These are phyloP conservation scores for Phaethornis superciliosus DNA, from an alignment of 2,113 vertebrate species.

Conservation along the genomic window DNA sequence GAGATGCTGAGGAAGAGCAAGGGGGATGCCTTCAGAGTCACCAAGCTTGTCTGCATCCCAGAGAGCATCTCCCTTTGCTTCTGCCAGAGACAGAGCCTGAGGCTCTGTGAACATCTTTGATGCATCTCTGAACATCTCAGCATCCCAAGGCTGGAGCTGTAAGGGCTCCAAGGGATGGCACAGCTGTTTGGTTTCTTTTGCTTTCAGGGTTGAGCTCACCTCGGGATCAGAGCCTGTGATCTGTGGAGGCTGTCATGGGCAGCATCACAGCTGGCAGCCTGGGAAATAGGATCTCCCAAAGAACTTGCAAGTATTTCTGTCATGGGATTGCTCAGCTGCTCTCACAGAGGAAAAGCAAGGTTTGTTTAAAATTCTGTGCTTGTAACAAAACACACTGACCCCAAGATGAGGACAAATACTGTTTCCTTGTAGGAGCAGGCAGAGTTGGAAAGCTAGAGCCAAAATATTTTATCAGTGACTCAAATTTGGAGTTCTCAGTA, in stretches of 20 bases:
- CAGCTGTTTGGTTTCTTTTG: neutral
- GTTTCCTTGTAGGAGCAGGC: neutral
- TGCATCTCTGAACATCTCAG: too few species aligned
- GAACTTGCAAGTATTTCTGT: neutral
- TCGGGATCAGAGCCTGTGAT: neutral
- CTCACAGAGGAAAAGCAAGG: neutral
- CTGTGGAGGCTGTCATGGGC: neutral
- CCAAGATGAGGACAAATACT: neutral
- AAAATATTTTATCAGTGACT: neutral
- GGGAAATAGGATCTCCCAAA: neutral
- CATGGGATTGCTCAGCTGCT: rapidly evolving
- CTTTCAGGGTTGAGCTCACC: neutral
- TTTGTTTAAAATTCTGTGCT: neutral
- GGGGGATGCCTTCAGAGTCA: neutral
- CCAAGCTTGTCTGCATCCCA: neutral
- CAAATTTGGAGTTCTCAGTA: neutral
- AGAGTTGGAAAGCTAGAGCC: neutral
- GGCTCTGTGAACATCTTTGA: neutral
- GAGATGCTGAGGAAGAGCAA: neutral
- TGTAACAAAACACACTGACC: neutral
- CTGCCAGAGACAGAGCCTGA: neutral
- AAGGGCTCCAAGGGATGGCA: neutral
- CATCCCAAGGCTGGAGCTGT: neutral
- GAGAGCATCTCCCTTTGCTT: neutral
- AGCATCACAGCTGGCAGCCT: neutral